Base-by-base conservation (phyloP, 2,888 invertebrate species). In the Caenorhabditis sinica region DNA sequence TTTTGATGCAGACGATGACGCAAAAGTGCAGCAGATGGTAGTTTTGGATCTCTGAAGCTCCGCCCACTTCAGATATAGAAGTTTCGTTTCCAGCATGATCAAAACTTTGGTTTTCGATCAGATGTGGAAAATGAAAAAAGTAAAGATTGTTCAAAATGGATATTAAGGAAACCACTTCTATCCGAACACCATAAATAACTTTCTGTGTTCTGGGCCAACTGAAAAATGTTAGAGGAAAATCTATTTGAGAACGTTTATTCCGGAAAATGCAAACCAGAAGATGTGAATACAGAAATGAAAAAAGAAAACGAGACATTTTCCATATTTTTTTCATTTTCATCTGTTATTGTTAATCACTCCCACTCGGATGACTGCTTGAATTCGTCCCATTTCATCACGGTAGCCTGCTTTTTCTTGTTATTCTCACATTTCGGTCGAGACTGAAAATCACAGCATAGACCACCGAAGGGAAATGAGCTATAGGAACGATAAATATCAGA, bases 361-460 rank as follows among this genome's bases (percentile, higher is more conserved):
- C 6, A 23, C 45, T 65, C 45, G 65, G 65, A 65, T 65, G 65
- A 36, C 63, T 63, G 40, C 36, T 25, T 40, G 49, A 45, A 45
- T 65, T 45, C 6, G 13, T 63, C 43, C n/a, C 25, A 5, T 30
- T 25, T 65, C 28, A 25, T 49, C 45, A 65, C n/a, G 65, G 63
- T 63, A 23, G 65, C 28, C 45, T 45, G 45, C 45, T 49, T 45
- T 65, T 65, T 45, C 45, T 65, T 65, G 25, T 65, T 49, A 17
- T 49, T 45, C 2, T n/a, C 17, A 13, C 3, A 30, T 28, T 65
- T 65, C 17, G 65, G 36, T 15, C 17, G 9, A 25, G 36, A 6
- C 45, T 40, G 40, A 63, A 63, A 65, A 45, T n/a, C 15, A 45
- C 1, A 65, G 17, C 25, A 25, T 3, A 45, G 63, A 20, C 63